Conservation (phyloP, 1,140 invertebrate genomes). For the Popillia japonica region DNA sequence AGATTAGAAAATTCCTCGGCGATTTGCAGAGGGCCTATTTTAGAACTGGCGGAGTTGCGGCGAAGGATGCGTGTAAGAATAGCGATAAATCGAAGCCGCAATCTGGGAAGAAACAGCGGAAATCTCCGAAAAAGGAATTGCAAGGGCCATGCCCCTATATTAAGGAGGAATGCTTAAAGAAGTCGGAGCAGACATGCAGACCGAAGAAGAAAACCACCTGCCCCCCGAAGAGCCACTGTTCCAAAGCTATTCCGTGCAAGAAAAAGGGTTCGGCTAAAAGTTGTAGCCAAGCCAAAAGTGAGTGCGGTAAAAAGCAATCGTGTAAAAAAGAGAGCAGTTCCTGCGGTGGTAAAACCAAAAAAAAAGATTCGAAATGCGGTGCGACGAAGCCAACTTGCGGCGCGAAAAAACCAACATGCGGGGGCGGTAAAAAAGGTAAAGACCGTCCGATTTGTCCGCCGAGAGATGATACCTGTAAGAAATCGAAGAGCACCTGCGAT, state of each 20-base stretch:
- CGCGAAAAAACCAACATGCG: conserved; percentile 32
- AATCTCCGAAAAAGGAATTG: background rate
- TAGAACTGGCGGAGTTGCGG: background rate
- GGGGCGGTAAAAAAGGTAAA: background rate
- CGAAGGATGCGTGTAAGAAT: background rate
- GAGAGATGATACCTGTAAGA: background rate
- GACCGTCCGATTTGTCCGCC: background rate
- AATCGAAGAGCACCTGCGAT: background rate
- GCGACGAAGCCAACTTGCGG: background rate
- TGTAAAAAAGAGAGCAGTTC: background rate
- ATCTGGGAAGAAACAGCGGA: background rate
- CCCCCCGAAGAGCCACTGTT: conserved; percentile 37
- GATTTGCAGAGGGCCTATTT: background rate
- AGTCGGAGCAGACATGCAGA: background rate
- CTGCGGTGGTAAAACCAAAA: conserved; percentile 12
- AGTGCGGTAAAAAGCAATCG: background rate
- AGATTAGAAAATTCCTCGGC: conserved; percentile 13
- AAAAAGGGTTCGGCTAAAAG: background rate
- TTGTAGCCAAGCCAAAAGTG: conserved; percentile 1
- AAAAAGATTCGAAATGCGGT: too few species aligned
- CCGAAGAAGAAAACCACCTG: background rate
- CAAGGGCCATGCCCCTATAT: background rate
- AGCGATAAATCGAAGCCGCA: background rate
- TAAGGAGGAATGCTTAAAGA: background rate
- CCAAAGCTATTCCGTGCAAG: conserved; percentile 38